A percentile compares a stretch with the other conserved stretches of the same genome.
phyloP scores from a whole-genome alignment of 2,888 invertebrate genomes.

The Macrophya annulata region DNA sequence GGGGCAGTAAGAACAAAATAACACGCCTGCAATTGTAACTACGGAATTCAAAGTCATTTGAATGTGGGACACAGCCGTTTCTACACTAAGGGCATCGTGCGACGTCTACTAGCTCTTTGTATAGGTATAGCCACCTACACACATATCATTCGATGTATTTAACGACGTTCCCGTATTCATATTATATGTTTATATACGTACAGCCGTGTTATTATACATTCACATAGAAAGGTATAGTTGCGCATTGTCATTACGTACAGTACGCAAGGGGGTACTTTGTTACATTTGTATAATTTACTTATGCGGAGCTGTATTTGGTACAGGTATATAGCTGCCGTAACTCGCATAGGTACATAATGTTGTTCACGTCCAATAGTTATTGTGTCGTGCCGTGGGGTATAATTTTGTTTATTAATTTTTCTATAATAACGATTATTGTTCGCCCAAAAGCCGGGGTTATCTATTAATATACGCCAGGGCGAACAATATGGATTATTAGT shows the following conservation, averaged over 20 bases:
- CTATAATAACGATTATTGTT: background rate
- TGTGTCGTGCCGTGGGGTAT: background rate
- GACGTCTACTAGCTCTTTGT: constrained; percentile 10
- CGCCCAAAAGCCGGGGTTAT: background rate
- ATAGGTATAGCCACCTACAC: background rate
- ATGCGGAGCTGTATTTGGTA: background rate
- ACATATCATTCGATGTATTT: constrained; percentile 28
- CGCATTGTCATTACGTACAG: constrained; percentile 47
- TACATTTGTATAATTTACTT: constrained; percentile 52
- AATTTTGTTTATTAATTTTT: background rate
- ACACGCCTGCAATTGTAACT: constrained; percentile 31
- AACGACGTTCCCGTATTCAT: constrained; percentile 17
- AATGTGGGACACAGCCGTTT: constrained; percentile 38
- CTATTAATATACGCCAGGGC: background rate
- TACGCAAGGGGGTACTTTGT: constrained; percentile 50
- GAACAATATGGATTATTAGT: background rate
- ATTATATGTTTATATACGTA: constrained; percentile 15
- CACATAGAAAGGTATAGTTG: constrained; percentile 33
- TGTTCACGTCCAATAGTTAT: constrained; percentile 40
- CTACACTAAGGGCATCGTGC: constrained; percentile 20
- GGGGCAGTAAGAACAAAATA: constrained; percentile 39
- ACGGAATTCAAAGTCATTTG: constrained; percentile 49
- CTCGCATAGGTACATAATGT: background rate
- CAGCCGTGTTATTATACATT: constrained; percentile 18
- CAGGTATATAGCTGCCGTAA: background rate